Evolutionary conservation across 2,888 invertebrate species (phyloP), one percentile per base, ranked within the genome.

Genomic region (Priocnemis perturbator): DNA sequence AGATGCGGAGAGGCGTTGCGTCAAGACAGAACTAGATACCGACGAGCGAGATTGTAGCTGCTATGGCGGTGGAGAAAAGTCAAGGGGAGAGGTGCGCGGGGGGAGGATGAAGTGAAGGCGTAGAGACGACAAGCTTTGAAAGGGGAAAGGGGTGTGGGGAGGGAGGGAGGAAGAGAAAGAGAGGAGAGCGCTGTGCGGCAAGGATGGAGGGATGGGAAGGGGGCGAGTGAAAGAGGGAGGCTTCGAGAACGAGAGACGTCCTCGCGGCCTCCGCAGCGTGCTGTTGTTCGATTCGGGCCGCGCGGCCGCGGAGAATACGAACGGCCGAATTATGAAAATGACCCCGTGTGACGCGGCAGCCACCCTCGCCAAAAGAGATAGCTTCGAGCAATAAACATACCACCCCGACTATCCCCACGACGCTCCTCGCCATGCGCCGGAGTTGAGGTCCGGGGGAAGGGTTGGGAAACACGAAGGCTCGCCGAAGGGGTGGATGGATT

Each of bases 301-400:
- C 89, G 89, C 87, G 87, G 84, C 85, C 86, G 86, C 85, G 86
- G 89, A 89, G 91, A 91, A 91, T 91, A 91, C 91, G 91, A 91
- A 91, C 91, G 90, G 90, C 90, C 89, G 89, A 91, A 91, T 91
- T 91, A 91, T 91, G 91, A 91, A 91, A 91, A 91, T 91, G 89
- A 90, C 87, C 85, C 89, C 83, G 86, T 88, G 89, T 89, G 90
- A 90, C 89, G 90, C 89, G 88, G 84, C 86, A 85, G 79, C 87
- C 86, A 87, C 86, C 87, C 87, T 85, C 83, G 78, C 82, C 77
- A 79, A 83, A 83, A 82, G 86, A 88, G 88, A 88, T 88, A 89
- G 88, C 88, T 88, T 81, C 82, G 78, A 85, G 88, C 87, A 87
- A 89, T 88, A 89, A 89, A 89, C 88, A 88, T 88, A 88, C 86